These are phyloP conservation scores for Illadopsis cleaveri DNA, from an alignment of 2,113 vertebrate genomes.

Conservation along the genomic window DNA sequence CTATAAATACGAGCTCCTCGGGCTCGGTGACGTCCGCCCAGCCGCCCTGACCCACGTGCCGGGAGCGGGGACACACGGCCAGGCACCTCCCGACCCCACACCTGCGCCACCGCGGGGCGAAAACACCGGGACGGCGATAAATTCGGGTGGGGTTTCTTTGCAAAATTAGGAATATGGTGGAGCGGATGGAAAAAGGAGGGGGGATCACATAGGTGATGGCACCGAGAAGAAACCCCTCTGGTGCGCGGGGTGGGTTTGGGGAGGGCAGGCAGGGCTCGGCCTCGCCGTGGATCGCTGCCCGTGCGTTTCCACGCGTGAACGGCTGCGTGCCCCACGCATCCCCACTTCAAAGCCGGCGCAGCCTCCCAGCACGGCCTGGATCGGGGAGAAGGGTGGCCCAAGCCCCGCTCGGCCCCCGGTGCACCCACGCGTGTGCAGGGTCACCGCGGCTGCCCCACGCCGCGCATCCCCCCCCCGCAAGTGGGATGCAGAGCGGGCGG, in stretches of 20 bases:
- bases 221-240: background rate
- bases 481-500: background rate
- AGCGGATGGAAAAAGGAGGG: background rate
- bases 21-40: background rate
- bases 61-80: background rate
- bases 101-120: background rate
- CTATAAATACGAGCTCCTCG: background rate
- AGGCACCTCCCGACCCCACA: background rate
- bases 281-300: background rate
- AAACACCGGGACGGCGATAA: accelerated
- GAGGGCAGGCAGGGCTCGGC: background rate
- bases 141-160: background rate
- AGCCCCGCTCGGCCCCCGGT: background rate
- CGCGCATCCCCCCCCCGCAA: background rate
- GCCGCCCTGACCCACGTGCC: background rate
- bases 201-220: background rate
- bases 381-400: background rate
- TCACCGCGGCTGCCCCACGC: background rate
- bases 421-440: background rate
- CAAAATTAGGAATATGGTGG: background rate
- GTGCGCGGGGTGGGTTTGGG: background rate
- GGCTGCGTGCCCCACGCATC: background rate
- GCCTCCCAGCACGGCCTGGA: background rate
- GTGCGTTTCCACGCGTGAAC: background rate
- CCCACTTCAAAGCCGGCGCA: background rate